These are phyloP conservation scores for Capitella teleta DNA, from an alignment of 1,140 invertebrate species.

Conservation along the genomic window DNA sequence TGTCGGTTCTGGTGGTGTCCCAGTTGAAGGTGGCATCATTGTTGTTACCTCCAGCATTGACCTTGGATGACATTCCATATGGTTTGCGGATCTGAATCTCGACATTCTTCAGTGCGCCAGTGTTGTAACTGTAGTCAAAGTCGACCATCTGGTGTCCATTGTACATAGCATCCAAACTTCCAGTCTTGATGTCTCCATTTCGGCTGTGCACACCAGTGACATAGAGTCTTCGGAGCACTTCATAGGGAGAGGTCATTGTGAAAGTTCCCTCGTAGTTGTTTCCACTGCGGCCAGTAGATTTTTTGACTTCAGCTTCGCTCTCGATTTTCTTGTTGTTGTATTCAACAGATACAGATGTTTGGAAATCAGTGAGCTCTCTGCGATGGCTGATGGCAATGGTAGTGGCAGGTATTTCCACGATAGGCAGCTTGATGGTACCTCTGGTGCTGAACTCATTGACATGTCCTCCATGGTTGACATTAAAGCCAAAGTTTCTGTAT, in stretches of 20 bases:
- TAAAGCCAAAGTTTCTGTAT: slow-evolving; percentile 8
- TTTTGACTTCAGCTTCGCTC: neutral
- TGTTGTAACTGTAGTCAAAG: slow-evolving; percentile 11
- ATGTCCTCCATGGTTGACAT: slow-evolving; percentile 15
- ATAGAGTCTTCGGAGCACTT: slow-evolving; percentile 15
- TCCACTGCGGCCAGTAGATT: too few relatives aligned
- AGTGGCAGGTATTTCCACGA: neutral
- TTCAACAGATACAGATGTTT: neutral
- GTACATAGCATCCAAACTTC: slow-evolving; percentile 18
- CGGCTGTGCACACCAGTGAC: slow-evolving; percentile 8
- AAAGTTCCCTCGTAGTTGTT: slow-evolving; percentile 16
- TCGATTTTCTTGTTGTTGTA: slow-evolving; percentile 7
- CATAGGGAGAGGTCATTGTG: slow-evolving; percentile 16
- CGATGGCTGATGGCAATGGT: neutral
- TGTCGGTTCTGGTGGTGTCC: slow-evolving; percentile 1
- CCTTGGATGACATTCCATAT: too few relatives aligned
- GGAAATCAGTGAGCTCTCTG: slow-evolving; percentile 6
- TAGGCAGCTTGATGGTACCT: slow-evolving; percentile 8
- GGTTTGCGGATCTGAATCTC: too few relatives aligned
- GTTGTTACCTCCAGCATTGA: too few relatives aligned
- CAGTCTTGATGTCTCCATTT: slow-evolving; percentile 9
- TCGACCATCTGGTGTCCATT: slow-evolving; percentile 13
- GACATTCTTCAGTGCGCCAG: too few relatives aligned
- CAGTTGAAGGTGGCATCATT: slow-evolving; percentile 22
- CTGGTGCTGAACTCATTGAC: slow-evolving; percentile 11